Conservation (phyloP, 2,113 vertebrate species). For the Gavia stellata region DNA sequence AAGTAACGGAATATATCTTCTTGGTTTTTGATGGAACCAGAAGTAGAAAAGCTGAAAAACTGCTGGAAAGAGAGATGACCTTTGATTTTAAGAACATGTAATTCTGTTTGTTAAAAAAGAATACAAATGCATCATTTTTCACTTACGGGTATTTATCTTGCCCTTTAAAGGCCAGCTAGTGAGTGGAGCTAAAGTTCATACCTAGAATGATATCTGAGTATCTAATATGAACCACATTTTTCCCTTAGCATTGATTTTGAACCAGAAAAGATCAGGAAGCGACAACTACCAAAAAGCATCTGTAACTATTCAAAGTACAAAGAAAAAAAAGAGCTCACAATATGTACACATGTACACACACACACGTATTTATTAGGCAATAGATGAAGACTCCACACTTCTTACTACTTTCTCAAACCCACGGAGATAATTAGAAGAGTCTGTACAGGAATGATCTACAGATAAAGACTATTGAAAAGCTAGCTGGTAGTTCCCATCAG, state of each 20-base stretch:
- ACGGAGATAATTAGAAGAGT: background rate
- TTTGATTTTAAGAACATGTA: background rate
- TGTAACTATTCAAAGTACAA: background rate
- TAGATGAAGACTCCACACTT: background rate
- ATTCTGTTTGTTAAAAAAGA: slow-evolving; percentile 44
- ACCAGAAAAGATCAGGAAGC: background rate
- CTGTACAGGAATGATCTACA: background rate
- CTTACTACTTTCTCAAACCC: background rate
- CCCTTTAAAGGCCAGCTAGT: slow-evolving; percentile 50
- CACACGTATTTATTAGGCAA: background rate
- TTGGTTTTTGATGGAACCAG: background rate
- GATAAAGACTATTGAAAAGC: background rate
- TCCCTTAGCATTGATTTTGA: background rate
- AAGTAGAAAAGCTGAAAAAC: background rate
- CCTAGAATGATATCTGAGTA: background rate
- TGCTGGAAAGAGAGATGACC: background rate
- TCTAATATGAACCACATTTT: background rate
- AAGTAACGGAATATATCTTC: background rate
- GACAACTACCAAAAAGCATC: background rate
- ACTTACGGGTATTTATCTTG: slow-evolving; percentile 34
- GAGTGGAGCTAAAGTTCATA: slow-evolving; percentile 43
- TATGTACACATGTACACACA: background rate
- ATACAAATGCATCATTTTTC: slow-evolving; percentile 47
- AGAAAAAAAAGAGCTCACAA: background rate
- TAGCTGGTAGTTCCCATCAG: background rate